Conservation (phyloP, 2,888 invertebrate genomes). For the Petrolisthes cinctipes region DNA sequence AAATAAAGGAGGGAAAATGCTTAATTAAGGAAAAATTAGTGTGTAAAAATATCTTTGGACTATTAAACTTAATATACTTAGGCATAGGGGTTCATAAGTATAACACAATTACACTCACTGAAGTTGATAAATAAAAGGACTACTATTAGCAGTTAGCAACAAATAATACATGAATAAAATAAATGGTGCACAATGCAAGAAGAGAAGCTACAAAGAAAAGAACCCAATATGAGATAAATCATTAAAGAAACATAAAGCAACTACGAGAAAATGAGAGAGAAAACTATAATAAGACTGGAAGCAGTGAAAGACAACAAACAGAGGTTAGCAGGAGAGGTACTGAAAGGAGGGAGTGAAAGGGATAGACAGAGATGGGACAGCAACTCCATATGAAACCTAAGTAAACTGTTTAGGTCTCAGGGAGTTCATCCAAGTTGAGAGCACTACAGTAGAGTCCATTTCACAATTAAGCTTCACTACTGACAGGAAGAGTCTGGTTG, state of each 20-base stretch:
- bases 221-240: background rate
- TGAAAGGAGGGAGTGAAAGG: background rate
- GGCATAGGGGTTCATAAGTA: background rate
- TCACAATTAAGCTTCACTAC: background rate
- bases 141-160: background rate
- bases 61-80: constrained; percentile 29
- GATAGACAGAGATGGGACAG: constrained; percentile 31
- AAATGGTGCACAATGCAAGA: background rate
- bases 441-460: background rate
- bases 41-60: constrained; percentile 20
- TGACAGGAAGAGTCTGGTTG: background rate
- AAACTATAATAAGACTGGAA: background rate
- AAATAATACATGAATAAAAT: constrained; percentile 7
- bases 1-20: constrained; percentile 17
- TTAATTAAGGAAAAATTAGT: constrained; percentile 35
- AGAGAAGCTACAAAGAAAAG: background rate
- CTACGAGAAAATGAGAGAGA: background rate
- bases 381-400: constrained; percentile 41
- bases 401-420: constrained; percentile 26
- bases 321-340: background rate
- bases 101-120: background rate
- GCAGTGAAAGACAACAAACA: background rate
- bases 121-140: constrained; percentile 17
- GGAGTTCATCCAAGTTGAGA: constrained; percentile 9
- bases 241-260: background rate